Conservation (phyloP, 2,888 invertebrate species). For the Timema cristinae region DNA sequence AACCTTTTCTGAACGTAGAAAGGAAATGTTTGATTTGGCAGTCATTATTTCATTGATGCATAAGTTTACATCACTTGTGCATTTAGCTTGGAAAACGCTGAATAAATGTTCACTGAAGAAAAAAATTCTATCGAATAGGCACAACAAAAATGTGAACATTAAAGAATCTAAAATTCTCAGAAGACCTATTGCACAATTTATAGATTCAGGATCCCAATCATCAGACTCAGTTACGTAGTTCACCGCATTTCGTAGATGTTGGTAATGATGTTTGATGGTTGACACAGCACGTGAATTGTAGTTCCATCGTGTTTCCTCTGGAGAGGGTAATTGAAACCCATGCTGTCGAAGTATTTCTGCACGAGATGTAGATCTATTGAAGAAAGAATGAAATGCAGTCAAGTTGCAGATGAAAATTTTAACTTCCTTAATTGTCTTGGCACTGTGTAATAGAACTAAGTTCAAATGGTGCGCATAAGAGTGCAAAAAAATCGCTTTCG, state of each 20-base stretch:
- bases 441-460: background rate
- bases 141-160: background rate
- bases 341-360: background rate
- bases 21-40: background rate
- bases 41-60: background rate
- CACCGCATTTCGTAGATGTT: background rate
- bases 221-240: background rate
- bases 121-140: background rate
- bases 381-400: background rate
- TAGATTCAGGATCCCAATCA: background rate
- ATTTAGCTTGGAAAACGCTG: too few species aligned
- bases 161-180: conserved; percentile 5
- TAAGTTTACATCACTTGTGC: too few species aligned
- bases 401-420: background rate
- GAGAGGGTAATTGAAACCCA: background rate
- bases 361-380: too few species aligned
- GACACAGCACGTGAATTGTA: background rate
- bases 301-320: background rate
- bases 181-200: background rate
- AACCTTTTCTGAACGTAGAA: background rate
- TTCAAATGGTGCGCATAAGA: background rate
- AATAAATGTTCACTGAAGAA: background rate
- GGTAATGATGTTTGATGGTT: background rate
- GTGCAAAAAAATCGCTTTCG: background rate
- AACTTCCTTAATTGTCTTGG: background rate